Evolutionary conservation across 92 coral and sea anemone genomes (phyloP).

Genomic region (Palythoa caribaeorum): DNA sequence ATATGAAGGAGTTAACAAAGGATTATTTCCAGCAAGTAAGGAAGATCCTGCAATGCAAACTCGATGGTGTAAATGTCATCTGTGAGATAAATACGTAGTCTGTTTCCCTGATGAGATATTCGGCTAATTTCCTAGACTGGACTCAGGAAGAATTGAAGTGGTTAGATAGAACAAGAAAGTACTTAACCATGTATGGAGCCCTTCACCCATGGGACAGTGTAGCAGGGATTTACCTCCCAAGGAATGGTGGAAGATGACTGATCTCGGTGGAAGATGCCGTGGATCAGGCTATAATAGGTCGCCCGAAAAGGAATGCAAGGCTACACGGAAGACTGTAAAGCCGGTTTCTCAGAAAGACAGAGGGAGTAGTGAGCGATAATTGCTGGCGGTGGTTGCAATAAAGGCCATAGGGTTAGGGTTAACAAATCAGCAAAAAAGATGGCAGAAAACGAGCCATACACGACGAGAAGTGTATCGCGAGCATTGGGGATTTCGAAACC

Average conservation of each 20-base stretch:
- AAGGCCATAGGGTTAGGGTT: too few relatives aligned
- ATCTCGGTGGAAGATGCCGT: too few relatives aligned
- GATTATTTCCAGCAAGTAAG: constrained; percentile 34
- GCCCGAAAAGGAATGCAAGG: too few relatives aligned
- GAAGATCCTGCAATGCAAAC: constrained; percentile 28
- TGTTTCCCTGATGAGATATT: constrained; percentile 17
- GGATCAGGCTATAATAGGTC: too few relatives aligned
- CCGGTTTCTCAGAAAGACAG: too few relatives aligned
- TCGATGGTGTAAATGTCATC: constrained; percentile 29
- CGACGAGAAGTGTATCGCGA: constrained; percentile 17
- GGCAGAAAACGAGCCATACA: background rate
- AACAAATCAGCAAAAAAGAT: background rate
- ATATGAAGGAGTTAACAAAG: constrained; percentile 38
- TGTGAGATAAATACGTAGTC: background rate
- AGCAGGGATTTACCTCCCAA: constrained; percentile 13
- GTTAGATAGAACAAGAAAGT: constrained; percentile 41
- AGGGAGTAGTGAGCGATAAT: too few relatives aligned
- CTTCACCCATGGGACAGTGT: constrained; percentile 13
- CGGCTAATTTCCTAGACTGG: constrained; percentile 27
- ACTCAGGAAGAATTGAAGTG: constrained; percentile 35
- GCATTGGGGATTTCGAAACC: constrained; percentile 16
- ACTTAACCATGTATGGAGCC: constrained; percentile 40
- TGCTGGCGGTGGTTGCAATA: too few relatives aligned
- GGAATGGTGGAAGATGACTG: constrained; percentile 31
- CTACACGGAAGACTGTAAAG: too few relatives aligned